Conservation (phyloP, 2,113 vertebrate species). For the Mustela lutreola region DNA sequence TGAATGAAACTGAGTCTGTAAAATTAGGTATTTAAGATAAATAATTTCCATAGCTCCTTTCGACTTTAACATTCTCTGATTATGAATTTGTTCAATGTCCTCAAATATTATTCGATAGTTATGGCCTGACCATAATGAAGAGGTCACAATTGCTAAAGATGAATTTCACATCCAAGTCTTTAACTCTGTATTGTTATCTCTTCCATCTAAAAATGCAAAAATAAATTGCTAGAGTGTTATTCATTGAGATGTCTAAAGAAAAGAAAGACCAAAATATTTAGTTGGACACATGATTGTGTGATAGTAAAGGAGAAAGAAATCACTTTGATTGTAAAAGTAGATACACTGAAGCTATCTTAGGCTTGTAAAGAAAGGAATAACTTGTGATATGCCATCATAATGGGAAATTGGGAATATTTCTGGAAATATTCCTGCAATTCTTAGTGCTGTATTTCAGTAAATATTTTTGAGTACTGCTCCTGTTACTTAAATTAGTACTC, state of each 20-base stretch:
- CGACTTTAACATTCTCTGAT: background rate
- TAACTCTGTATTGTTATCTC: background rate
- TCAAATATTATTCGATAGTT: background rate
- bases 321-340: background rate
- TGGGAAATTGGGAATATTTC: background rate
- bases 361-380: background rate
- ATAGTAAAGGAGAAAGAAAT: background rate
- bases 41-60: background rate
- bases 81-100: background rate
- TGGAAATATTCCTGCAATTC: background rate
- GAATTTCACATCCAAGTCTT: background rate
- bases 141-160: background rate
- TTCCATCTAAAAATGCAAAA: background rate
- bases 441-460: conserved; percentile 3
- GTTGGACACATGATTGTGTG: background rate
- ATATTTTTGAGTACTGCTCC: background rate
- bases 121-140: background rate
- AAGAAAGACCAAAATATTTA: conserved; percentile 7
- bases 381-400: background rate
- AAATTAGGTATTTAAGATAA: background rate
- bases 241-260: background rate
- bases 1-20: background rate
- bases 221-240: background rate
- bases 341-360: background rate
- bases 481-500: background rate